Conservation (phyloP, 2,888 invertebrate genomes). For the Agrochola lychnidis region DNA sequence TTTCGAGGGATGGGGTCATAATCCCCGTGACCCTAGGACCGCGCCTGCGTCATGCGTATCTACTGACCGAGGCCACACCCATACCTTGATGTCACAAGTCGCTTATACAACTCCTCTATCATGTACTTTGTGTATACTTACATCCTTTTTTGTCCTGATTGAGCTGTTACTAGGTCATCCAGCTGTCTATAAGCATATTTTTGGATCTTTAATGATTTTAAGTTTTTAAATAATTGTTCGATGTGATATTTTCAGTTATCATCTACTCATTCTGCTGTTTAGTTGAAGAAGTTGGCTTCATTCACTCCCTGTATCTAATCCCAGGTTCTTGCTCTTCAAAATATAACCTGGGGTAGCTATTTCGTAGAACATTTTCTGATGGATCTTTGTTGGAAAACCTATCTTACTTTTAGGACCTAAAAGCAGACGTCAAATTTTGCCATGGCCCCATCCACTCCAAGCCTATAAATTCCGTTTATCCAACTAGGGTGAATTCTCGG, state of each 20-base stretch:
- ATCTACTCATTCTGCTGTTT: neutral
- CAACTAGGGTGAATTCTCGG: too few relatives aligned
- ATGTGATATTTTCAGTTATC: neutral
- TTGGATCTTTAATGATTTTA: neutral
- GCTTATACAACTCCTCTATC: too few relatives aligned
- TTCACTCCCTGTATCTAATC: neutral
- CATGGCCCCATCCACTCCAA: too few relatives aligned
- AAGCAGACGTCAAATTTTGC: neutral
- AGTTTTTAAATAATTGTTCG: neutral
- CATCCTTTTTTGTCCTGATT: neutral
- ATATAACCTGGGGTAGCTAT: neutral
- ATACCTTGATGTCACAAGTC: too few relatives aligned
- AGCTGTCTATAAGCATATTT: neutral
- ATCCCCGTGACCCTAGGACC: too few relatives aligned
- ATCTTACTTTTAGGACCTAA: neutral
- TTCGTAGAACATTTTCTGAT: neutral
- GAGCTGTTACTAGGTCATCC: neutral
- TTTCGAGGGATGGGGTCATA: too few relatives aligned
- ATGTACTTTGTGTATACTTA: neutral
- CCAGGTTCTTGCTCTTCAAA: neutral
- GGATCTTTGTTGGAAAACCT: neutral
- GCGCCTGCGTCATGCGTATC: too few relatives aligned
- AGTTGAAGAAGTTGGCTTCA: neutral
- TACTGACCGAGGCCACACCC: too few relatives aligned
- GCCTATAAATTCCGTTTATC: too few relatives aligned